Conservation (phyloP, 2,113 vertebrate genomes). For the zebrafish (Danio rerio) region DNA sequence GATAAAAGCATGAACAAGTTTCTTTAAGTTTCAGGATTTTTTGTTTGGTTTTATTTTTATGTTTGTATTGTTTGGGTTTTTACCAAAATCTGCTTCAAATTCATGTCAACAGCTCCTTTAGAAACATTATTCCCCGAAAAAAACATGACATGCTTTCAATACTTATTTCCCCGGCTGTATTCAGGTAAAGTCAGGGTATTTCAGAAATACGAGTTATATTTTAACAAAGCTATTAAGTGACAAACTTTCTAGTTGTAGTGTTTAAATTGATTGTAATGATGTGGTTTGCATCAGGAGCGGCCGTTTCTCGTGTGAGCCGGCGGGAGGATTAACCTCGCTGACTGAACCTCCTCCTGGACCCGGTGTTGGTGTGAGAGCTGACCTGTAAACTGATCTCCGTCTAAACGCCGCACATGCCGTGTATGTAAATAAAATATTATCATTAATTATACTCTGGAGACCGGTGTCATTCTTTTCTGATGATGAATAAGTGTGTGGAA, state of each 20-base stretch:
- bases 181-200: no score
- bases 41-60: no score
- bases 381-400: conserved; percentile 77
- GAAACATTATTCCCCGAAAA: no score
- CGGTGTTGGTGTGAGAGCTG: conserved; percentile 90
- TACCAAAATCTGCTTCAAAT: no score
- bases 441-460: conserved; percentile 33
- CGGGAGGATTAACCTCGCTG: conserved; percentile 91
- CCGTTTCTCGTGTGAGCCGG: conserved; percentile 96
- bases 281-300: conserved; percentile 78
- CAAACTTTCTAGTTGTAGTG: not conserved
- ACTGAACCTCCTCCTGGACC: conserved; percentile 91
- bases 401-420: conserved; percentile 40
- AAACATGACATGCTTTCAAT: no score
- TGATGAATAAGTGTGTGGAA: not conserved
- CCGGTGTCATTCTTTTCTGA: conserved; percentile 18
- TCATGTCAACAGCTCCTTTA: no score
- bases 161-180: no score
- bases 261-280: not conserved
- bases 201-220: no score
- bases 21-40: no score
- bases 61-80: no score
- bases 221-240: no score
- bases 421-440: conserved; percentile 54
- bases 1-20: no score